These are phyloP conservation scores for Harpegnathos saltator DNA, from an alignment of 1,140 invertebrate genomes.

Conservation along the genomic window DNA sequence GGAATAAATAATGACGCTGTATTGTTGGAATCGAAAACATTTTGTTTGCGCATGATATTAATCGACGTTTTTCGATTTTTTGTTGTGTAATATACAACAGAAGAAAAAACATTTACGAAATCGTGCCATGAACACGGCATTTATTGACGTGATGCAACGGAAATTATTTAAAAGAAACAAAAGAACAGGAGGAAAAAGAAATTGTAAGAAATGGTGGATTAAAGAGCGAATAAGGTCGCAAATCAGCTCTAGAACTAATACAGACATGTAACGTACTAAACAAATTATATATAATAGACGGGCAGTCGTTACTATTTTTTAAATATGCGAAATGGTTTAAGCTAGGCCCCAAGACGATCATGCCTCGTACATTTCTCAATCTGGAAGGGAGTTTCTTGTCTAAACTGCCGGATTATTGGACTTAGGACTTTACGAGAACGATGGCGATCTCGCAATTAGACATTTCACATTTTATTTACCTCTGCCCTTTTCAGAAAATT, in stretches of 20 bases:
- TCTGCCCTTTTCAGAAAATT: neutral
- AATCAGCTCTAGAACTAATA: conserved; percentile 71
- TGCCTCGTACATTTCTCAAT: conserved; percentile 67
- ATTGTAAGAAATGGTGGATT: neutral
- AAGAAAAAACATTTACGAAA: neutral
- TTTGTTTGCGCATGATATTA: no score
- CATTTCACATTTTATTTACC: neutral
- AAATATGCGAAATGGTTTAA: conserved; percentile 62
- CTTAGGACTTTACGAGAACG: conserved; percentile 6
- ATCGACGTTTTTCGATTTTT: neutral
- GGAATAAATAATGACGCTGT: no score
- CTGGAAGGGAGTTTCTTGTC: neutral
- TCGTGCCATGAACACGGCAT: conserved; percentile 32
- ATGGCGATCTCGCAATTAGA: conserved; percentile 3
- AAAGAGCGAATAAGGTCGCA: conserved; percentile 25
- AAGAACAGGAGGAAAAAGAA: neutral
- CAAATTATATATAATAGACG: conserved; percentile 57
- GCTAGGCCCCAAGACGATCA: conserved; percentile 71
- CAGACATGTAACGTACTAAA: conserved; percentile 1
- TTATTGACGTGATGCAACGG: conserved; percentile 15
- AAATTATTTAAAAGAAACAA: conserved; percentile 6
- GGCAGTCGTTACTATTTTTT: conserved; percentile 72
- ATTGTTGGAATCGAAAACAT: no score
- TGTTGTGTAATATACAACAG: no score
- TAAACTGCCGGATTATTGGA: neutral